Evolutionary conservation across 2,113 vertebrate species (phyloP), one percentile per base, ranked within the genome.

Genomic region (Indicator indicator): DNA sequence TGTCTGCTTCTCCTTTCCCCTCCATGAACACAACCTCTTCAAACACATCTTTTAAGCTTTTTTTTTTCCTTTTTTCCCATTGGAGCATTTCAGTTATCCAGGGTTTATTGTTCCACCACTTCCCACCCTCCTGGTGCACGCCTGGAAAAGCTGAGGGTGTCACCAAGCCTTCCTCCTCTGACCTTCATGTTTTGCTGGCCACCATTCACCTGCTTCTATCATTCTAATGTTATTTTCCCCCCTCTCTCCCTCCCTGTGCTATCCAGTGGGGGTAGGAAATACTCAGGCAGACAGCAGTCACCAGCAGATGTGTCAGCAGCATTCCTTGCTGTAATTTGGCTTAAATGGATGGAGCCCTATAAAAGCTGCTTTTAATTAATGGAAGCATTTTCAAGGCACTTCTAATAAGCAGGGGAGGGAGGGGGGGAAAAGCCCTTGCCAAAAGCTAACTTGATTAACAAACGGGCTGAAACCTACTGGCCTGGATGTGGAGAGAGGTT

Each of bases 351-450:
- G 88, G 89, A 81, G 67, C 88, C 80, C 80, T 68, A 93, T 96
- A 92, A 97, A 84, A 95, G 38, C 84, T 86, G 84, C 21, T 26
- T 81, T 83, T 91, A 91, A 92, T 93, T 93, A 92, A 88, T 69
- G 89, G 91, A 94, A 90, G 84, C 89, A 93, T 95, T 92, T 95
- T 91, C 96, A 97, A 89, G 91, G 68, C 78, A 93, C 63, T 96
- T 92, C 88, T 91, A 90, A 93, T 93, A 83, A 93, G 83, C 13
- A 15, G 42, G 42, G 42, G 11, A 15, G 15, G 42, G 42, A 15
- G 15, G 42, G 42, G 42, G 15, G 42, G 42, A 5, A 12, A 42
- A 42, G 14, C 42, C 42, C 42, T 42, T 42, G 42, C 94, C 94
- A 97, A 93, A 93, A 95, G 38, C 67, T 89, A 96, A 94, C 88